Evolutionary conservation across 2,797 vertebrate species (phyloP).

Genomic region (Allenopithecus nigroviridis): DNA sequence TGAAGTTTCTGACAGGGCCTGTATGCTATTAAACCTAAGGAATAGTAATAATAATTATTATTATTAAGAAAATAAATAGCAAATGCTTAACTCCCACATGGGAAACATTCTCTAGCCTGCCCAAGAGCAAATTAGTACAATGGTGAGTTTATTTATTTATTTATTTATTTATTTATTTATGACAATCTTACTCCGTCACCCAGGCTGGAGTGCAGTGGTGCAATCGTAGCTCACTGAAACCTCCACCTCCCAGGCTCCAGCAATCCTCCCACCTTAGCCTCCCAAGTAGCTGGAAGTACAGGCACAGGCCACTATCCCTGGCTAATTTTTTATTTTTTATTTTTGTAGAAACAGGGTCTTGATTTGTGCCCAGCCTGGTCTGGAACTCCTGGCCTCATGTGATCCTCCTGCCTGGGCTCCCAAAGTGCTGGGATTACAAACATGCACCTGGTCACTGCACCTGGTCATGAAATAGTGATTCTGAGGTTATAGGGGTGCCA

Average conservation of each 20-base stretch:
- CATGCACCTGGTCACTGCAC: background rate
- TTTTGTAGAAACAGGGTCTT: background rate
- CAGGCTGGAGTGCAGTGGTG: background rate
- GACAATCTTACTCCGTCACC: background rate
- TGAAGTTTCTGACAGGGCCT: conserved; percentile 86
- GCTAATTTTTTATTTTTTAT: background rate
- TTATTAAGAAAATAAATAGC: background rate
- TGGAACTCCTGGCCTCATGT: background rate
- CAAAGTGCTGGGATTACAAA: background rate
- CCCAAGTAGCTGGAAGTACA: background rate
- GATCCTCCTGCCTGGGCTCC: background rate
- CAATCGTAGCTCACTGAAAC: background rate
- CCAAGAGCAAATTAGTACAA: background rate
- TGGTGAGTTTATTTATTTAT: background rate
- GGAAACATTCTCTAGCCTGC: background rate
- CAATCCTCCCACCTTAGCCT: background rate
- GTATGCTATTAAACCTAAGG: conserved; percentile 94
- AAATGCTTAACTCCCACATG: background rate
- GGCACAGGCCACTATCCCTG: background rate
- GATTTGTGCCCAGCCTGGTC: background rate
- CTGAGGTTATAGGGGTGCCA: conserved; percentile 14
- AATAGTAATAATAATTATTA: accelerated
- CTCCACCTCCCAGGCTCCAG: background rate
- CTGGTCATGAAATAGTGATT: background rate
- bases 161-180: background rate